Base-by-base conservation (phyloP, 2,797 vertebrate species). In the Bovichtus variegatus region DNA sequence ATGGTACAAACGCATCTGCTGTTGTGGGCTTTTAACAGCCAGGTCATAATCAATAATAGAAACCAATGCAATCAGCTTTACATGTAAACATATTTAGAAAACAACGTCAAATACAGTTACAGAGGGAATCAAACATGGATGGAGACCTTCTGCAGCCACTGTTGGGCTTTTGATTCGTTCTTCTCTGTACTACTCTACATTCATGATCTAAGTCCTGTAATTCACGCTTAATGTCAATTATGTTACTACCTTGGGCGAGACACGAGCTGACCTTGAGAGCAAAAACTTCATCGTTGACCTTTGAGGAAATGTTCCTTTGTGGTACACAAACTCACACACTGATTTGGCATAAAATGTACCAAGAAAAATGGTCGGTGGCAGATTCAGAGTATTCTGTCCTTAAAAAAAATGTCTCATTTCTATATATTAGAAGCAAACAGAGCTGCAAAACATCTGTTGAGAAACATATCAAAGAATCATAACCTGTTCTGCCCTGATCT, bases 211-310 rank as follows among this genome's bases (percentile, higher is more conserved):
- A 23, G 41, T 67, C 21, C 53, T 75, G 10, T 54, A 44, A 63
- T 57, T 71, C 40, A 59, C 58, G 61, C 23, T 61, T 82, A 71
- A 63, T 80, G 44, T 77, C 61, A 57, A 63, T 70, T 82, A 65
- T 64, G 51, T 60, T 60, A 21, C 53, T 71, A 72, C 64, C 23
- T 40, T 68, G 41, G 71, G 36, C 41, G 47, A 78, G 46, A 85
- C 31, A 65, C 2, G 18, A 73, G 55, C 68, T 84, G 65, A 83
- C 78, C 82, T 83, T 81, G 65, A 80, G 62, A 73, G 80, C 49
- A 74, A 82, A 81, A 77, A 76, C 31, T 66, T 66, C 21, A 77
- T 63, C 4, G 27, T 72, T 83, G 83, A 78, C 67, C 64, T 84
- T 83, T 82, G 47, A 78, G 53, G 21, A 81, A 87, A 78, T 43